Percentiles rank a stretch among this genome's conserved stretches.
Evolutionary conservation across 2,888 invertebrate genomes (phyloP).

Genomic region (Epinotia nisella): DNA sequence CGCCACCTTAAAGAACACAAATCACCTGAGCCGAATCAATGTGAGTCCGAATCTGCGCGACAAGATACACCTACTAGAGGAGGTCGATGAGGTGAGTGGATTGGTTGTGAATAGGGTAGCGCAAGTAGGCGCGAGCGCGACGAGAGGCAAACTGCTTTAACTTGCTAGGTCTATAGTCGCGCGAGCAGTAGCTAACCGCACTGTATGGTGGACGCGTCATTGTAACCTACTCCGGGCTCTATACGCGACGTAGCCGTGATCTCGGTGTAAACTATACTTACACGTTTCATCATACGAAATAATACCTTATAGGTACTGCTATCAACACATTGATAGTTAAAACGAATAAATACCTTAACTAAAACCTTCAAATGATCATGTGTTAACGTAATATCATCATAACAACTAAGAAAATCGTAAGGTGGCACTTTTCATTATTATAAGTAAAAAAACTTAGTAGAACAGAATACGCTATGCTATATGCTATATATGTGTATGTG

Average conservation of each 20-base stretch:
- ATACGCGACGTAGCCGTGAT: neutral
- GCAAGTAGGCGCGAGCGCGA: too few species aligned
- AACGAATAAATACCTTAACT: conserved; percentile 21
- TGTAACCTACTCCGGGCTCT: neutral
- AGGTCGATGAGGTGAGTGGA: neutral
- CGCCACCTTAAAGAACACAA: too few species aligned
- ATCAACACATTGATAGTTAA: neutral
- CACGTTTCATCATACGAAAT: neutral
- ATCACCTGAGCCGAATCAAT: too few species aligned
- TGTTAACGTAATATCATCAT: neutral
- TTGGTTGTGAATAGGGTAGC: too few species aligned
- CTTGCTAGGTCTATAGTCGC: too few species aligned
- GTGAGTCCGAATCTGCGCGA: neutral
- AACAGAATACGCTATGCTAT: too few species aligned
- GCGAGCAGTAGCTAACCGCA: neutral
- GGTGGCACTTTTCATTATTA: neutral
- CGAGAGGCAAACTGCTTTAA: too few species aligned
- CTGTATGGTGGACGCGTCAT: neutral
- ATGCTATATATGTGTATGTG: too few species aligned
- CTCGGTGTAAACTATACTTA: neutral
- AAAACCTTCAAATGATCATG: conserved; percentile 5
- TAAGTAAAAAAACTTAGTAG: neutral
- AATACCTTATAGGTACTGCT: neutral
- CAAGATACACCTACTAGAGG: neutral
- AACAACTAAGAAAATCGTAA: neutral